Evolutionary conservation across 1,140 invertebrate species (phyloP).

Genomic region (Nephila pilipes): DNA sequence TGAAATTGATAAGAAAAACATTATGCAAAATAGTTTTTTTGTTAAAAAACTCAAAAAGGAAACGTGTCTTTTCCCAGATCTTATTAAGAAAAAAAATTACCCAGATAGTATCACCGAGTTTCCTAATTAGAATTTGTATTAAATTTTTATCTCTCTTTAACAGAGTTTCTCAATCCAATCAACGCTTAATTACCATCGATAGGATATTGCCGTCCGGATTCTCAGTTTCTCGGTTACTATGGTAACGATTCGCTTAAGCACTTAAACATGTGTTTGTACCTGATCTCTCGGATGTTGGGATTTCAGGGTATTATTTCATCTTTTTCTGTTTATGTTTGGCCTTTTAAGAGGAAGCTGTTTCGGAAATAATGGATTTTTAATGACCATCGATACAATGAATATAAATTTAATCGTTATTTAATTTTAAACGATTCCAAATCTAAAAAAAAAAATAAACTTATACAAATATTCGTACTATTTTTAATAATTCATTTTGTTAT

Average conservation of each 20-base stretch:
- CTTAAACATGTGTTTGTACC: conserved; percentile 44
- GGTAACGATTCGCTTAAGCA: conserved; percentile 17
- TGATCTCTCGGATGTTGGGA: neutral
- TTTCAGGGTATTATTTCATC: neutral
- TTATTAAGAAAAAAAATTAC: neutral
- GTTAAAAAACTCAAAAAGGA: no score
- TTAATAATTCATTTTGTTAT: no score
- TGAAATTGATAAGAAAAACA: no score
- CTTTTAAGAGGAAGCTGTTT: neutral
- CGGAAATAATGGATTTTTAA: neutral
- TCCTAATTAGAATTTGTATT: conserved; percentile 46
- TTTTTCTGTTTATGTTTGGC: neutral
- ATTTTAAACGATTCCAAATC: no score
- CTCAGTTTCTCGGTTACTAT: neutral
- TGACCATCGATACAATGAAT: no score
- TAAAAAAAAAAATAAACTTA: no score
- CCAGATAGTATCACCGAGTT: conserved; percentile 1
- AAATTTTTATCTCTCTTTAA: conserved; percentile 37
- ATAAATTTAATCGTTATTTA: neutral
- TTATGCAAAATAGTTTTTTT: no score
- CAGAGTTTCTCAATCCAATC: neutral
- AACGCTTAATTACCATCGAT: conserved; percentile 16
- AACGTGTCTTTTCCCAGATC: no score
- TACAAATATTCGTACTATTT: no score
- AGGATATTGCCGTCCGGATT: neutral